Evolutionary conservation across 2,797 vertebrate genomes (phyloP), one percentile per base, ranked within the genome.

Genomic region (Triplophysa yarkandensis): DNA sequence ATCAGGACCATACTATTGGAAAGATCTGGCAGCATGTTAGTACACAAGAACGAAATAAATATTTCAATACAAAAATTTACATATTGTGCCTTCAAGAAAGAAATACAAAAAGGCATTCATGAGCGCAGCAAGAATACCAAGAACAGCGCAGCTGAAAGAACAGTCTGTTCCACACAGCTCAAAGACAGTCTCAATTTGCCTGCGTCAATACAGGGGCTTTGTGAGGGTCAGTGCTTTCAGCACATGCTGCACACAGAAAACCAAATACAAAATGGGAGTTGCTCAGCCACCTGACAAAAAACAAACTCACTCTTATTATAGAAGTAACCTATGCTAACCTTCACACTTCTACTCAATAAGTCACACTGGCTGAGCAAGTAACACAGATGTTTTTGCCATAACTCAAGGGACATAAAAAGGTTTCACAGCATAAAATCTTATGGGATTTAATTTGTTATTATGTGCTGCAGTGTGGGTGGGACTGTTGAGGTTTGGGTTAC

Each of bases 151-250:
- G 57, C 65, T 64, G 25, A 72, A 76, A 62, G 65, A 72, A 73
- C 71, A 68, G 54, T 46, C 73, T 55, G 54, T 77, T 67, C 61
- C 43, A 55, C 61, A 72, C 21, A 44, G 36, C 21, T 14, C 50
- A 41, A 44, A 63, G 68, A 54, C 76, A 76, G 52, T 23, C 30
- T 80, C 77, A 58, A 74, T 74, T 71, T 69, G 62, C 73, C 64
- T 52, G 50, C 48, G 28, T 76, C 68, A 78, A 72, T 72, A 69
- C 16, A 70, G 71, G 30, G n/a, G 63, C 50, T 41, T 68, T 78
- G 71, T 77, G 41, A 77, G 63, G 80, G 84, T 82, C 79, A 77
- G 21, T 57, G 46, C 64, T 78, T 72, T 58, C 62, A 76, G 55
- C 48, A 63, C 67, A 64, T 67, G 71, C 54, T 28, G 32, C 64